Evolutionary conservation across 2,888 invertebrate species (phyloP), one percentile per base, ranked within the genome.

Genomic region (Agonopterix subpropinquella): DNA sequence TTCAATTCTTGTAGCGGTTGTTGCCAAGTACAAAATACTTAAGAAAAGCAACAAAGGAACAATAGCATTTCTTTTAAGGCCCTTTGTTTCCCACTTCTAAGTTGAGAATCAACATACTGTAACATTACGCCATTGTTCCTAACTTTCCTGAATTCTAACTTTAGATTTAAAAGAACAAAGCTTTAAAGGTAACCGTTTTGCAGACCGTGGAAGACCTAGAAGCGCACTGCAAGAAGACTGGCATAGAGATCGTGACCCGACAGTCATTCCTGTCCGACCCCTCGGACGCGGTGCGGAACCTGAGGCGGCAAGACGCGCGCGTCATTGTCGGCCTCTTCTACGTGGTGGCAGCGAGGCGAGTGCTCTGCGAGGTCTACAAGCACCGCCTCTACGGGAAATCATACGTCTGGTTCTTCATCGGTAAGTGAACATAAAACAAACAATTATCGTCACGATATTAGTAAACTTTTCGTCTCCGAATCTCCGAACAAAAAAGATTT

Each of bases 381-480:
- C 96, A 98, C 71, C 93, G 94, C 53, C 89, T 99, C 15, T 99
- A 96, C 75, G 99, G 99, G 11, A 95, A 96, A 64, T 95, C 96
- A 41, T 96, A 98, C 85, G 99, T 99, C 28, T 99, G 99, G 99
- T 98, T 99, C 81, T 98, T 99, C 82, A 99, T 99, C 66, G 99
- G 98, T 92, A 75, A 91, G 92, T 72, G 18, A 8, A 42, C 8
- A 11, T 55, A 41, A 4, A 39, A 39, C n/a, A 39, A 28, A 28
- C 28, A 28, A 28, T 18, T 18, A 18, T 18, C 18, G 3, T 4
- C 18, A 1, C 28, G 28, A 28, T 28, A 28, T 7, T 0, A 28
- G 7, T 28, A 28, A 28, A 28, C 28, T 28, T 5, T 28, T 5
- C 28, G 28, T 28, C 28, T 28, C 28, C 2, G 28, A 28, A 28